Evolutionary conservation across 2,888 invertebrate species (phyloP).

Genomic region (Neria commutata): DNA sequence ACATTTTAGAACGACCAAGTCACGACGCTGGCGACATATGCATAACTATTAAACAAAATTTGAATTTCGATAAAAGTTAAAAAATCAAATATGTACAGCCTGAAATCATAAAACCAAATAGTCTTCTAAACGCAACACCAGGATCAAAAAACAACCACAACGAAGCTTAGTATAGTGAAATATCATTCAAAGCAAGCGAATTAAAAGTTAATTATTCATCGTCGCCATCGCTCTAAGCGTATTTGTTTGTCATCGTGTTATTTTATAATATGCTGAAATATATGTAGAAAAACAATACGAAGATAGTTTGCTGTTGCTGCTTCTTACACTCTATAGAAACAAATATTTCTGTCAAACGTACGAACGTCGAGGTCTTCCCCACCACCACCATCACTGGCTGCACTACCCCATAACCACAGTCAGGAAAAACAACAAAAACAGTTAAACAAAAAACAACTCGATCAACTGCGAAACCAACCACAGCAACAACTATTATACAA

Average conservation of each 20-base stretch:
- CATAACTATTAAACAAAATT: too few species aligned
- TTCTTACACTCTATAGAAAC: conserved; percentile 12
- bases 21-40: too few species aligned
- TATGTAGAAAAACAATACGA: conserved; percentile 5
- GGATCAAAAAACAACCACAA: conserved; percentile 3
- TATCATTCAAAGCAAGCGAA: conserved; percentile 15
- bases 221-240: too few species aligned
- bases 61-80: too few species aligned
- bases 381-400: not conserved
- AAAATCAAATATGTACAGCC: too few species aligned
- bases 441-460: conserved; percentile 7
- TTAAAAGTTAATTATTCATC: conserved; percentile 27
- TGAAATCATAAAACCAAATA: conserved; percentile 1
- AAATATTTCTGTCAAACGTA: conserved; percentile 9
- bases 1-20: too few species aligned
- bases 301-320: too few species aligned
- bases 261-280: conserved; percentile 16
- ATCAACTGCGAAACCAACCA: too few species aligned
- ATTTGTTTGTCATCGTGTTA: conserved; percentile 6
- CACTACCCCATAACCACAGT: not conserved
- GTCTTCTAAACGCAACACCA: not conserved
- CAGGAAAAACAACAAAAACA: conserved; percentile 16
- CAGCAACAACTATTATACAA: too few species aligned
- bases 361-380: conserved; percentile 18
- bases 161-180: conserved; percentile 2